Evolutionary conservation across 2,888 invertebrate species (phyloP), one percentile per base, ranked within the genome.

Genomic region (Callyntrura guangdongensis): DNA sequence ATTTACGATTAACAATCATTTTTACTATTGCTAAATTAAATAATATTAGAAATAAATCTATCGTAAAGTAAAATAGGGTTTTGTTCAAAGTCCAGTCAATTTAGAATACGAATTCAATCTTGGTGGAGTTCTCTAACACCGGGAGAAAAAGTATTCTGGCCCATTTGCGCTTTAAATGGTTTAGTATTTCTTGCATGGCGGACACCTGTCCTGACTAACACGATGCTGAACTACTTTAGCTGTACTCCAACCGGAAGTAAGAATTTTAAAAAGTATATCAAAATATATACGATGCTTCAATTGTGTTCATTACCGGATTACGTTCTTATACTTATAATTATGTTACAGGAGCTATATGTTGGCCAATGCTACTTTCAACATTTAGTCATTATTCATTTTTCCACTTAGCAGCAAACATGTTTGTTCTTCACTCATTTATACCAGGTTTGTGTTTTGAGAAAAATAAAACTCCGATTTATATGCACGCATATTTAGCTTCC

Each of bases 391-490:
- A 97, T 94, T 97, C 97, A 0, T 95, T 96, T 56, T 95, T 98
- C 92, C 99, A 99, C 95, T 96, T 99, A 91, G 97, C 97, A 93
- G 97, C 97, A 85, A 99, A 99, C 95, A 99, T 99, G 99, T 99
- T 98, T 95, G 99, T 99, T 64, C 95, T 99, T 36, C 97, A 98
- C 95, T 98, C 97, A 94, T 98, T 98, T 94, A 96, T 96, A 89
- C 95, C 96, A 93, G 95, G 96, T 96, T 95, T 94, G 90, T 77
- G 25, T 22, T 61, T 84, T 69, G n/a, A 17, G 45, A 45, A 74
- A 20, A 72, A 61, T 36, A n/a, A n/a, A 14, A n/a, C n/a, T n/a
- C n/a, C n/a, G n/a, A n/a, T n/a, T 45, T 49, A 36, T 6, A 36
- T 36, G 36, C 6, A 4, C 6, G 36, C 36, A 36, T 36, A 14